Conservation (phyloP, 2,888 invertebrate genomes). For the Scaptomyza flava region DNA sequence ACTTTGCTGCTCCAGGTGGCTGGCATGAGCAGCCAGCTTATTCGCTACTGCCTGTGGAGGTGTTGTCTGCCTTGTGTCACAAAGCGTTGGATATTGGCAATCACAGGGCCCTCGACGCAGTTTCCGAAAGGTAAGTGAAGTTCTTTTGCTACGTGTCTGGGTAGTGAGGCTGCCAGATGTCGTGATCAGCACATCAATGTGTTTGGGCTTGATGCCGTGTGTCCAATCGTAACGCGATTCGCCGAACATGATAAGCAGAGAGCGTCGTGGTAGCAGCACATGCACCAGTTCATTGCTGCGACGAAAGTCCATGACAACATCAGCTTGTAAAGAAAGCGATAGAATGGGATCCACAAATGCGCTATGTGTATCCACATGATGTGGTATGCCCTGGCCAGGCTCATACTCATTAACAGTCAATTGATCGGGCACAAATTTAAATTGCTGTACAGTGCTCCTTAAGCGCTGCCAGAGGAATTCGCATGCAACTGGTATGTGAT, state of each 20-base stretch:
- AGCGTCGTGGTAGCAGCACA: constrained; percentile 88
- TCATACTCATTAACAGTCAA: constrained; percentile 93
- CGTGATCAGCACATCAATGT: constrained; percentile 89
- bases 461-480: constrained; percentile 86
- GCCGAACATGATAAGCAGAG: constrained; percentile 91
- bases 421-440: constrained; percentile 88
- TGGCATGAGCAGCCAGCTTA: constrained; percentile 85
- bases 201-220: constrained; percentile 94
- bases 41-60: constrained; percentile 36
- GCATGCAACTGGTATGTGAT: constrained; percentile 90
- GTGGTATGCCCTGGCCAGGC: constrained; percentile 96
- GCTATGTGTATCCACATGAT: constrained; percentile 97
- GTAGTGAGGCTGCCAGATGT: constrained; percentile 86
- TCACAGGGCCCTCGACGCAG: constrained; percentile 87
- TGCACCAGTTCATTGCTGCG: constrained; percentile 87
- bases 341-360: constrained; percentile 95
- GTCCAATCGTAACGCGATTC: constrained; percentile 93
- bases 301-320: constrained; percentile 95
- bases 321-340: constrained; percentile 92
- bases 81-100: constrained; percentile 88
- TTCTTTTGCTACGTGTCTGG: constrained; percentile 86
- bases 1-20: constrained; percentile 89
- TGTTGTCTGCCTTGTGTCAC: constrained; percentile 86
- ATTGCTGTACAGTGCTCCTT: constrained; percentile 77
- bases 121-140: constrained; percentile 94